Base-by-base conservation (phyloP, 2,888 invertebrate species). In the Diabrotica balteata region DNA sequence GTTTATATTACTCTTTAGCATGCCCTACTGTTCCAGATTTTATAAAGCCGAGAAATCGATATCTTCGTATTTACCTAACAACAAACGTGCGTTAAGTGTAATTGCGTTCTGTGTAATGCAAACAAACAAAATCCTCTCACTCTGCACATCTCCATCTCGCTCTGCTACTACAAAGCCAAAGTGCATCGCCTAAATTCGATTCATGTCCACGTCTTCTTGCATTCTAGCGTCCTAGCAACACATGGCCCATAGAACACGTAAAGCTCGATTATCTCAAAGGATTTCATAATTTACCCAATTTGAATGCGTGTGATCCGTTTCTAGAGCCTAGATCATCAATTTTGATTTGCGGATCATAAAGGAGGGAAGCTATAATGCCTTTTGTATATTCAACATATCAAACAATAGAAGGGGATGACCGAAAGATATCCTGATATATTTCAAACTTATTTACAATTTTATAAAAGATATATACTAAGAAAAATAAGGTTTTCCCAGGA, bases 201-300 rank as follows among this genome's bases (percentile, higher is more conserved):
- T 59, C 8, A 55, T 53, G 9, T 45, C 45, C 22, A 49, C 45
- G 47, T 46, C 47, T 17, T 46, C 59, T 59, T 49, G 22, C 59
- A 47, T 47, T 49, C 59, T 49, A 1, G 32, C 8, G 8, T 52
- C 47, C 59, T 17, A 60, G 68, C 63, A 63, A 68, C 68, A 64
- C 60, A 68, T 64, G 60, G 68, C 64, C 60, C 64, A 58, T 60
- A 57, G 57, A 61, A 57, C 59, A 60, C 54, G 51, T 58, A 59
- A 68, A 60, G 63, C 64, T 64, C 64, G 54, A 63, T 68, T 68
- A 68, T 63, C 59, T 64, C 66, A 65, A 58, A 68, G 65, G 65
- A 68, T 68, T 68, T 61, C 68, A 65, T 65, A 65, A 62, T 61
- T 68, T 65, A 59, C 61, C 61, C 64, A 65, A 65, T 65, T 65